Conservation (phyloP, 30 jellyfish, hydroid and myxozoan genomes). For the Pelagia noctiluca region DNA sequence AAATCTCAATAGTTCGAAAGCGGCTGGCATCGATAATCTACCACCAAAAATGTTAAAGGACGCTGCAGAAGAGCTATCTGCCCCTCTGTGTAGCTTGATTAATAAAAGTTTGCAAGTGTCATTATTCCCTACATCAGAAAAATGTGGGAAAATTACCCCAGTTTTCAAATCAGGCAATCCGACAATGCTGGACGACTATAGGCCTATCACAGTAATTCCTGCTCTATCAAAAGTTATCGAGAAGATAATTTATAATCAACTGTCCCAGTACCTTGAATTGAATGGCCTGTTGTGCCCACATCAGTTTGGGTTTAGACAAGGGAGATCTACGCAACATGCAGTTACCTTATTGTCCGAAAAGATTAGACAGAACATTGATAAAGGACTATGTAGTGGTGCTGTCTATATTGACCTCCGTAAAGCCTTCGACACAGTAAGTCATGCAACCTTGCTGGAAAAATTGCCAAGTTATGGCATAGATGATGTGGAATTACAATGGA, state of each 20-base stretch:
- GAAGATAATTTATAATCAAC: constrained; percentile 38
- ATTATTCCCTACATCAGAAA: constrained; percentile 50
- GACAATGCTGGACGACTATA: constrained; percentile 18
- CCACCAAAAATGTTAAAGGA: constrained; percentile 53
- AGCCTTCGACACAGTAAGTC: constrained; percentile 57
- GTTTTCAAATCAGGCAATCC: constrained; percentile 38
- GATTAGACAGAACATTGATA: constrained; percentile 68
- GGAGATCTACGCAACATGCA: constrained; percentile 69
- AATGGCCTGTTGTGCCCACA: constrained; percentile 54
- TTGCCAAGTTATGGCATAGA: no score
- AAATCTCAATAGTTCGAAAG: constrained; percentile 27
- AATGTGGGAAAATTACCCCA: constrained; percentile 57
- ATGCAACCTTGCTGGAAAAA: no score
- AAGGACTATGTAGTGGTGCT: constrained; percentile 71
- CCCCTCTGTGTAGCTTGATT: constrained; percentile 33
- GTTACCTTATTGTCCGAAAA: constrained; percentile 58
- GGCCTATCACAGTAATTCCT: constrained; percentile 30
- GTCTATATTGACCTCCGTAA: constrained; percentile 62
- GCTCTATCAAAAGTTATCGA: constrained; percentile 19
- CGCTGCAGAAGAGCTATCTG: constrained; percentile 53
- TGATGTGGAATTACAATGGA: no score
- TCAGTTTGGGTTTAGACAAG: constrained; percentile 69
- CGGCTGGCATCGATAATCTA: constrained; percentile 58
- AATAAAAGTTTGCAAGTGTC: constrained; percentile 39
- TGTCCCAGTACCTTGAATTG: constrained; percentile 57